Conservation (phyloP, 2,888 invertebrate species). For the Lottia scabra region DNA sequence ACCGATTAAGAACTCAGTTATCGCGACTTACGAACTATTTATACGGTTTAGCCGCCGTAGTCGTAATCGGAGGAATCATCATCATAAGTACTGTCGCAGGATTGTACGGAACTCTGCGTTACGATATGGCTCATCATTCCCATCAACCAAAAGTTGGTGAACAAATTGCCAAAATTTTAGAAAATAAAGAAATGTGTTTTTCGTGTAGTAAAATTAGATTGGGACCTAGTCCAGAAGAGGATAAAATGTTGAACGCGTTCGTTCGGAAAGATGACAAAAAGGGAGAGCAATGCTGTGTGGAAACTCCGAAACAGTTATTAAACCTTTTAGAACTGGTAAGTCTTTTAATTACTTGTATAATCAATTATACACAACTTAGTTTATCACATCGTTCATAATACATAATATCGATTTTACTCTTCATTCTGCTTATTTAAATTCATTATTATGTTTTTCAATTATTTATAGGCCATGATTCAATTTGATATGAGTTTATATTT, state of each 20-base stretch:
- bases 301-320: slow-evolving; percentile 52
- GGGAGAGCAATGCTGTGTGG: slow-evolving; percentile 56
- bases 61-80: slow-evolving; percentile 47
- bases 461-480: too few relatives aligned
- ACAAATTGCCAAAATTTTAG: slow-evolving; percentile 53
- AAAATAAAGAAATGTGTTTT: slow-evolving; percentile 56
- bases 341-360: neutral
- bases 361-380: too few relatives aligned
- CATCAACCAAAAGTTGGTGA: slow-evolving; percentile 61
- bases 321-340: slow-evolving; percentile 55
- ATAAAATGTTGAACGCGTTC: slow-evolving; percentile 51
- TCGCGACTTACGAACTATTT: slow-evolving; percentile 39
- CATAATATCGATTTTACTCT: too few relatives aligned
- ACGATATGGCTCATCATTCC: slow-evolving; percentile 51
- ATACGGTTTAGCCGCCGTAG: slow-evolving; percentile 44
- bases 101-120: slow-evolving; percentile 53
- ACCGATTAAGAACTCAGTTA: slow-evolving; percentile 22
- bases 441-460: too few relatives aligned
- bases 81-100: slow-evolving; percentile 51
- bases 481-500: too few relatives aligned
- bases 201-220: slow-evolving; percentile 50
- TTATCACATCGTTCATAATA: too few relatives aligned
- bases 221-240: slow-evolving; percentile 57
- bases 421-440: too few relatives aligned
- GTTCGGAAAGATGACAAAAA: slow-evolving; percentile 42